A percentile compares a stretch with the other conserved stretches of the same genome.
Conservation (phyloP, 2,888 invertebrate genomes). For the Andrena bucephala region DNA sequence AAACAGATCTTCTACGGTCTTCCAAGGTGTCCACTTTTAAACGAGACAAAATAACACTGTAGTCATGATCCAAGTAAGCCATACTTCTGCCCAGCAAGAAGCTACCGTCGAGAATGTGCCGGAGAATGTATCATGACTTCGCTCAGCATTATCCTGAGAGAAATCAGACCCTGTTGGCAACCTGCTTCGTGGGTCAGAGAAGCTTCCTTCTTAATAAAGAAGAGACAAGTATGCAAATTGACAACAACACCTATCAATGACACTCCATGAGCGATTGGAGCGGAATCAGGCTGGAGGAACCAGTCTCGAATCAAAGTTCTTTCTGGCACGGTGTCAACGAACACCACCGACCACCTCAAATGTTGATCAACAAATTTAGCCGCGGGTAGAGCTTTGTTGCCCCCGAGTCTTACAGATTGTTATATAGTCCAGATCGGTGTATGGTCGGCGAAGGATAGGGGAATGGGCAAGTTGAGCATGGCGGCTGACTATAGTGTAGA, state of each 20-base stretch:
- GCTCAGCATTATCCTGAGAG: background rate
- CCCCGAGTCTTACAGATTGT: constrained; percentile 53
- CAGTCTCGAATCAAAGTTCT: background rate
- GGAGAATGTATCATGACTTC: background rate
- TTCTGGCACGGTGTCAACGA: constrained; percentile 13
- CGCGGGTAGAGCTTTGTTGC: constrained; percentile 54
- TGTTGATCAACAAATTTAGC: constrained; percentile 52
- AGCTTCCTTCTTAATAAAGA: background rate
- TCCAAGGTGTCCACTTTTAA: no score
- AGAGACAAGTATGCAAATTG: background rate
- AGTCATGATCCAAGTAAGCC: no score
- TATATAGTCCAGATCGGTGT: constrained; percentile 58
- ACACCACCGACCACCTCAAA: background rate
- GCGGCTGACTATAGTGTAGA: constrained; percentile 78
- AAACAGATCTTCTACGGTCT: no score
- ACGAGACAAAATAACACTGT: no score
- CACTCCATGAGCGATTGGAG: background rate
- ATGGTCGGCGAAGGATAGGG: constrained; percentile 67
- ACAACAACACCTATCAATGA: background rate
- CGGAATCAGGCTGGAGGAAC: background rate
- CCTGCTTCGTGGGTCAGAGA: background rate
- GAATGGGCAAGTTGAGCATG: constrained; percentile 76
- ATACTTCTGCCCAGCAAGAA: no score
- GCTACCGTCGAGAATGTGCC: background rate
- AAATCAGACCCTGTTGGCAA: background rate